phyloP scores from a whole-genome alignment of 2,113 vertebrate species.

The Malurus cyaneus region DNA sequence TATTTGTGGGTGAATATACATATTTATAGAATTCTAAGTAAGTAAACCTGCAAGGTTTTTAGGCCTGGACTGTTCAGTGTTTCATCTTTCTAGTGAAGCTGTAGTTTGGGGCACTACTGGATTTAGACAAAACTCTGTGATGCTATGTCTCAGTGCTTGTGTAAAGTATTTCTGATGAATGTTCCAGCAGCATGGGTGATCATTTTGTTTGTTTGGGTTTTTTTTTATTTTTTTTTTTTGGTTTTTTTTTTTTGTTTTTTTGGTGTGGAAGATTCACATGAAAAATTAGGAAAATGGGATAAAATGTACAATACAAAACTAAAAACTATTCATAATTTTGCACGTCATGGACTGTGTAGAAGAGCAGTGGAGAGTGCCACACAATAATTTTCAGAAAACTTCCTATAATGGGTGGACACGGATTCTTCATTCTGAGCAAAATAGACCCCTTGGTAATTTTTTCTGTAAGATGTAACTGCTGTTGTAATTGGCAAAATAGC shows the following conservation, averaged over 20 bases:
- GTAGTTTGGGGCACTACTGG: neutral
- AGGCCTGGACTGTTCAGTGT: neutral
- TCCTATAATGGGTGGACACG: neutral
- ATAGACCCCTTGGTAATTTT: neutral
- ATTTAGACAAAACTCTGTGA: neutral
- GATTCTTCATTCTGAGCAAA: neutral
- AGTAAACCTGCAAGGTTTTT: neutral
- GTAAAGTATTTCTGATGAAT: neutral
- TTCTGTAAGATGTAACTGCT: neutral
- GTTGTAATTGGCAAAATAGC: neutral
- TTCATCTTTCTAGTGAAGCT: neutral
- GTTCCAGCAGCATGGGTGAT: neutral
- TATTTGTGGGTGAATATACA: constrained; percentile 16
- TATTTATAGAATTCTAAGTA: constrained; percentile 29
- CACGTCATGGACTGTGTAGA: too few relatives aligned
- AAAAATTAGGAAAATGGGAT: neutral
- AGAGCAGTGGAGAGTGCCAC: neutral
- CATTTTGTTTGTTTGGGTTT: neutral
- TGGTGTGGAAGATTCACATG: neutral
- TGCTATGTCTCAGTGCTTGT: neutral
- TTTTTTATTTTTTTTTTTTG: neutral
- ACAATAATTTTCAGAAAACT: neutral
- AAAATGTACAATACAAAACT: rapidly evolving
- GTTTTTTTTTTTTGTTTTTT: neutral
- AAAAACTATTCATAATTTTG: neutral